Percentiles rank a stretch among this genome's conserved stretches.
These are phyloP conservation scores for Eilema sororculum DNA, from an alignment of 2,888 invertebrate species.

Conservation along the genomic window DNA sequence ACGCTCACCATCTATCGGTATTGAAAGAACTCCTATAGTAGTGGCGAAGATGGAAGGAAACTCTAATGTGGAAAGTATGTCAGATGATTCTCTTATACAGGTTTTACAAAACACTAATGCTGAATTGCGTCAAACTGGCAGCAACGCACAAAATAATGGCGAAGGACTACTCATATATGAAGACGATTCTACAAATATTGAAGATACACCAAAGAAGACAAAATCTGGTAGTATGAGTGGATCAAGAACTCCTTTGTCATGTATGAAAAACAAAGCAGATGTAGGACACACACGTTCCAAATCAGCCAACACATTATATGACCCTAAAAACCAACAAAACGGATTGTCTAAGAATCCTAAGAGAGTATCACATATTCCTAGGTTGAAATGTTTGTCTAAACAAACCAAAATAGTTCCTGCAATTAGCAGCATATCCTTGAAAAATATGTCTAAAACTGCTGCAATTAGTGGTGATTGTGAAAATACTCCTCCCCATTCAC, in stretches of 20 bases:
- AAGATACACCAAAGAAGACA: conserved; percentile 74
- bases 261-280: conserved; percentile 83
- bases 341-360: conserved; percentile 62
- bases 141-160: conserved; percentile 68
- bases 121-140: conserved; percentile 63
- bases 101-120: conserved; percentile 75
- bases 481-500: conserved; percentile 83
- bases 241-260: conserved; percentile 81
- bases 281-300: conserved; percentile 75
- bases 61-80: conserved; percentile 79
- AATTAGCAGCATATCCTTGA: conserved; percentile 74
- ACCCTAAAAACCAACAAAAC: conserved; percentile 65
- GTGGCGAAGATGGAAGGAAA: conserved; percentile 66
- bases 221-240: conserved; percentile 70
- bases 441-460: conserved; percentile 69
- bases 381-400: conserved; percentile 75
- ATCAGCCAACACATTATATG: conserved; percentile 75
- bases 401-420: conserved; percentile 60
- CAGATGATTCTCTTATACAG: conserved; percentile 80
- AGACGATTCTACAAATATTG: conserved; percentile 74
- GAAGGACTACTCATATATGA: conserved; percentile 87
- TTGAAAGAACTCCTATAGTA: conserved; percentile 83
- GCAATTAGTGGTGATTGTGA: conserved; percentile 78
- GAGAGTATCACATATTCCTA: conserved; percentile 79
- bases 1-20: conserved; percentile 80